Conservation (phyloP, 2,797 vertebrate species). For the Philypnodon macrostomus region DNA sequence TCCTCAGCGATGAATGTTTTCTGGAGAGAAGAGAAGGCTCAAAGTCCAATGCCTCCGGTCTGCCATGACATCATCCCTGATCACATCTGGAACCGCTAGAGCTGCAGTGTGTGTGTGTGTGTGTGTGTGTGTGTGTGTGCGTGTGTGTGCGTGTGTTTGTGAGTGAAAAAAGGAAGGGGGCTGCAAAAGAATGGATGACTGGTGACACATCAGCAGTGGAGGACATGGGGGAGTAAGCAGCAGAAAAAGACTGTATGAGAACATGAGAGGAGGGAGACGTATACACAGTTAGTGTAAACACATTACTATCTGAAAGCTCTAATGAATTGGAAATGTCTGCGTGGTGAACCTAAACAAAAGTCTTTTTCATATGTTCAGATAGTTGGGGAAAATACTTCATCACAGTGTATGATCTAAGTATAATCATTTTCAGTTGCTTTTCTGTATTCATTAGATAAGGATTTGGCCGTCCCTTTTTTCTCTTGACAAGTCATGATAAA, state of each 20-base stretch:
- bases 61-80: slow-evolving; percentile 75
- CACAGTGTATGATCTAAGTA: not conserved
- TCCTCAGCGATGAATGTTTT: slow-evolving; percentile 56
- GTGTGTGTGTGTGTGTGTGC: slow-evolving; percentile 26
- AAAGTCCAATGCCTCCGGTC: slow-evolving; percentile 62
- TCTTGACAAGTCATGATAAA: slow-evolving; percentile 9
- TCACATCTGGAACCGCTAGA: slow-evolving; percentile 78
- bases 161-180: slow-evolving; percentile 20
- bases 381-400: not conserved
- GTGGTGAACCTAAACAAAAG: slow-evolving; percentile 4
- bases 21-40: slow-evolving; percentile 43
- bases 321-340: slow-evolving; percentile 29
- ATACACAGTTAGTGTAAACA: slow-evolving; percentile 31
- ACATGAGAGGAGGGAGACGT: slow-evolving; percentile 35
- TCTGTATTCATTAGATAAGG: slow-evolving; percentile 6
- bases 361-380: not conserved
- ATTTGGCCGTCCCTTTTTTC: slow-evolving; percentile 10
- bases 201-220: slow-evolving; percentile 73
- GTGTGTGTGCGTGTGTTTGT: not conserved
- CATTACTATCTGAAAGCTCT: slow-evolving; percentile 7
- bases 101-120: slow-evolving; percentile 43
- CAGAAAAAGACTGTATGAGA: slow-evolving; percentile 22
- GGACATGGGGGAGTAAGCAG: slow-evolving; percentile 19
- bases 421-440: slow-evolving; percentile 2
- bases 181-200: slow-evolving; percentile 41